phyloP scores from a whole-genome alignment of 2,113 vertebrate species.

The Scomber colias region DNA sequence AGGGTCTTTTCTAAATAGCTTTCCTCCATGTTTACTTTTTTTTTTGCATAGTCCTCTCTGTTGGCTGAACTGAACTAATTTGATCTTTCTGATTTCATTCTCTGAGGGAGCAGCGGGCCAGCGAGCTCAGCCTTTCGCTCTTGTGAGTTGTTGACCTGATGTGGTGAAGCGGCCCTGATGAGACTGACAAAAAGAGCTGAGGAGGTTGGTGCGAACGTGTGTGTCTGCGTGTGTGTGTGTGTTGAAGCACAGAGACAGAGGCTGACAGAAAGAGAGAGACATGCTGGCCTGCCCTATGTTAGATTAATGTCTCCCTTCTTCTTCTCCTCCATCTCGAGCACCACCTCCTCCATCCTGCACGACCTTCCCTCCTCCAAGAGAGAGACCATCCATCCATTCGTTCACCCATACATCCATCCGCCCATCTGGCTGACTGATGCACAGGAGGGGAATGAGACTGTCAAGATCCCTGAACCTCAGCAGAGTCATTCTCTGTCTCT shows the following conservation, averaged over 20 bases:
- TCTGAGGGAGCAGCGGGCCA: slow-evolving; percentile 1
- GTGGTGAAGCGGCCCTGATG: slow-evolving; percentile 7
- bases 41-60: neutral
- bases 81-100: slow-evolving; percentile 38
- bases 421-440: slow-evolving; percentile 80
- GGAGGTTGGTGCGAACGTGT: neutral
- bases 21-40: neutral
- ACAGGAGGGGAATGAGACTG: slow-evolving; percentile 77
- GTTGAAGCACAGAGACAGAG: slow-evolving; percentile 22
- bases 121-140: slow-evolving; percentile 17
- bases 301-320: slow-evolving; percentile 78
- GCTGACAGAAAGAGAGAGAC: slow-evolving; percentile 38
- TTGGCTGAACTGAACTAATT: slow-evolving; percentile 24
- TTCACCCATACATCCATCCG: slow-evolving; percentile 71
- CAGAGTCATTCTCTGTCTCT: slow-evolving; percentile 62
- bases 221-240: slow-evolving; percentile 4
- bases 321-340: slow-evolving; percentile 70
- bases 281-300: slow-evolving; percentile 63
- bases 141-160: slow-evolving; percentile 45
- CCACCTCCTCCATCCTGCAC: slow-evolving; percentile 66
- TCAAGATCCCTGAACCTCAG: slow-evolving; percentile 80
- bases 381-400: slow-evolving; percentile 76
- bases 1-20: neutral
- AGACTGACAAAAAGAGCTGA: slow-evolving; percentile 14
- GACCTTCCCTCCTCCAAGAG: slow-evolving; percentile 78